Base-by-base conservation (phyloP, 2,888 invertebrate species). In the Carabus problematicus region DNA sequence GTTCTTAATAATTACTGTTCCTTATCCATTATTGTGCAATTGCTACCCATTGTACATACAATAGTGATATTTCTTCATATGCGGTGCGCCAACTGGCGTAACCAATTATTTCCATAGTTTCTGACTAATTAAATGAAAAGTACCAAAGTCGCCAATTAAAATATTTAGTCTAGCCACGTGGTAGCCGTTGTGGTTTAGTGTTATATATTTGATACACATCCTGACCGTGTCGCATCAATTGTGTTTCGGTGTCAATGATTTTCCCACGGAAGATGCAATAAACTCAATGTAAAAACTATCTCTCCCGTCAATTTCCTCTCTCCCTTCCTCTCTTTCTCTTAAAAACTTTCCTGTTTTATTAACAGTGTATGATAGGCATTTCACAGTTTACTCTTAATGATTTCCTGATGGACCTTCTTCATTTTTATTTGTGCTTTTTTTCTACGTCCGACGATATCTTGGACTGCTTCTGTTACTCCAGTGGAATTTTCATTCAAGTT, bases 301-400 rank as follows among this genome's bases (percentile, higher is more conserved):
- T 55, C 16, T 12, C 9, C 14, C 18, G 43, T 43, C 29, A 43
- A 43, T 64, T 64, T 55, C 64, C 55, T 41, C 55, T 64, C 16
- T 61, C 47, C n/a, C n/a, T 64, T 55, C 64, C 55, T 41, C 55
- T 64, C 16, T 61, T 29, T n/a, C n/a, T n/a, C n/a, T n/a, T n/a
- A 29, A 61, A 61, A 52, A n/a, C 54, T 16, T 29, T 49, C 41
- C 12, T 9, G 11, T 41, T 56, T 60, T 47, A 41, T 47, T 61
- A n/a, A 62, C 69, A 69, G 62, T 69, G 69, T 69, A 69, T 52
- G 43, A 56, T 29, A 60, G 52, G 61, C 69, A 69, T 69, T 69
- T 61, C 62, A 62, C 56, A 69, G 55, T 69, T 69, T 62, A 69
- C 43, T 56, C 62, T 62, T 69, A 69, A 69, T 69, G 69, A 69